Percentiles rank a stretch among this genome's conserved stretches.
phyloP scores from a whole-genome alignment of 30 jellyfish, hydroid and myxozoan genomes.

The Hydractinia symbiolongicarpus region DNA sequence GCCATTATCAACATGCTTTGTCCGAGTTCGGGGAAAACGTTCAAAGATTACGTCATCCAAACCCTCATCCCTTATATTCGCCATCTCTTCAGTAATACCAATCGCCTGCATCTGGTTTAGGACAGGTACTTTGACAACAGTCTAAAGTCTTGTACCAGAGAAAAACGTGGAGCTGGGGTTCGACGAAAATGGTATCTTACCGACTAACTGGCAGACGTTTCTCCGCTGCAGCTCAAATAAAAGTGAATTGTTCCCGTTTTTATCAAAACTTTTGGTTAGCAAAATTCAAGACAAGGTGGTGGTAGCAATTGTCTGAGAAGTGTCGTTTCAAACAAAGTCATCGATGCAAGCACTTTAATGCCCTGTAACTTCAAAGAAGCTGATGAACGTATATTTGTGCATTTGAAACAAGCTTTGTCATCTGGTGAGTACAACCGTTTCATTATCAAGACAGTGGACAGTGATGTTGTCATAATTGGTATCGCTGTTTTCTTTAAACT shows the following conservation, averaged over 20 bases:
- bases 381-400: neutral
- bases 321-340: neutral
- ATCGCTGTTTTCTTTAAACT: too few relatives aligned
- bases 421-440: neutral
- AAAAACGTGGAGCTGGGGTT: constrained; percentile 47
- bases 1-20: constrained; percentile 31
- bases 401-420: neutral
- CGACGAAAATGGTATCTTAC: constrained; percentile 25
- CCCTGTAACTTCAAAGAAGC: neutral
- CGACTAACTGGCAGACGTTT: constrained; percentile 50
- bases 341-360: neutral
- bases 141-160: constrained; percentile 24
- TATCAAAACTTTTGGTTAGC: constrained; percentile 21
- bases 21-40: constrained; percentile 37
- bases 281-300: constrained; percentile 4
- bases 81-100: constrained; percentile 7
- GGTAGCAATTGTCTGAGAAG: neutral
- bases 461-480: neutral
- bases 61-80: constrained; percentile 24
- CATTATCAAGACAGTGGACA: neutral
- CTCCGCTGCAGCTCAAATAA: constrained; percentile 31
- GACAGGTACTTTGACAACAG: constrained; percentile 43
- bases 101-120: constrained; percentile 39
- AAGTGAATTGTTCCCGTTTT: constrained; percentile 31
- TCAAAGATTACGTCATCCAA: constrained; percentile 28